Evolutionary conservation across 2,888 invertebrate species (phyloP).

Genomic region (Lasius platythorax): DNA sequence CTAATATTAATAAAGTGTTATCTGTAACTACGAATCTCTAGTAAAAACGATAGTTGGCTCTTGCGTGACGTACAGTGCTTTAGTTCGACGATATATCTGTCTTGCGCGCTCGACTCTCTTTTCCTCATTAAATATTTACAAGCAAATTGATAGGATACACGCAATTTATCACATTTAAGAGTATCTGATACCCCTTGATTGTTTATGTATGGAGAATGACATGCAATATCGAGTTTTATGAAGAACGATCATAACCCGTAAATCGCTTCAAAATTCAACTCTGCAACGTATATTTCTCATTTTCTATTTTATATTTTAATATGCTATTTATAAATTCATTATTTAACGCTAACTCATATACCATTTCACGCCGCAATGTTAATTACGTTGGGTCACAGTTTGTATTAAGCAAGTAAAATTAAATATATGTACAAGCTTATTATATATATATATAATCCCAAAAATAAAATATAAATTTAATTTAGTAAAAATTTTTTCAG

Average conservation of each 20-base stretch:
- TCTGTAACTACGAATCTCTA: conserved; percentile 27
- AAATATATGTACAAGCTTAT: conserved; percentile 4
- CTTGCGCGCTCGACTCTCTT: background rate
- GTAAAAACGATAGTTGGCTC: background rate
- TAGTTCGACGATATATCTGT: background rate
- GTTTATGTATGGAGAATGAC: conserved; percentile 9
- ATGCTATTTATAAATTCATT: conserved; percentile 34
- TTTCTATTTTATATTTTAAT: conserved; percentile 23
- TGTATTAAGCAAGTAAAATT: conserved; percentile 17
- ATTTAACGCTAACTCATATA: conserved; percentile 29
- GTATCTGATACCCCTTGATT: conserved; percentile 12
- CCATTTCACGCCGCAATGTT: background rate
- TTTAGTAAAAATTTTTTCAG: conserved; percentile 5
- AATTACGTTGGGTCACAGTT: conserved; percentile 6
- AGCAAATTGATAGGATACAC: conserved; percentile 11
- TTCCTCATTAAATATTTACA: conserved; percentile 36
- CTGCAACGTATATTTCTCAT: background rate
- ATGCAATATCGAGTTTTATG: background rate
- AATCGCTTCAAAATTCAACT: conserved; percentile 11
- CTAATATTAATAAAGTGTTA: conserved; percentile 46
- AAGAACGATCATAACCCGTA: background rate
- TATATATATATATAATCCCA: background rate
- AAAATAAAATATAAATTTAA: conserved; percentile 33
- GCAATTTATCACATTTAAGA: conserved; percentile 37
- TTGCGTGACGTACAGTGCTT: conserved; percentile 27